Evolutionary conservation across 1,140 invertebrate species (phyloP).

Genomic region (Conopomorpha cramerella): DNA sequence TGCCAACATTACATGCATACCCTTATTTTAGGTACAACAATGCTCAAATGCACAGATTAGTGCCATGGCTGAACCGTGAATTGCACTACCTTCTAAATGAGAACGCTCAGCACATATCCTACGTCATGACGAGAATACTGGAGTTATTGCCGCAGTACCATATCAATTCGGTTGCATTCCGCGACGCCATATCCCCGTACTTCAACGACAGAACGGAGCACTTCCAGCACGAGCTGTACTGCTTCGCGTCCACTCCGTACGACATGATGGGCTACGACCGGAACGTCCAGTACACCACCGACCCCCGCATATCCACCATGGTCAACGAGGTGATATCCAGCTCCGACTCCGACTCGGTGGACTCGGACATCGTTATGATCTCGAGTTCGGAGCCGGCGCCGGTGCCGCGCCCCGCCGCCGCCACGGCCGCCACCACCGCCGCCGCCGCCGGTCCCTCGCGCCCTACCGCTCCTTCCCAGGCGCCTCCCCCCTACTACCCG

Average conservation of each 20-base stretch:
- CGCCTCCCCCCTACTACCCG: constrained; percentile 26
- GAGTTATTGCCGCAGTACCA: constrained; percentile 69
- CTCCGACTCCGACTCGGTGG: constrained; percentile 40
- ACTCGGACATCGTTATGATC: constrained; percentile 49
- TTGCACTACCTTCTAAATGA: constrained; percentile 71
- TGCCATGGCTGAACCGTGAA: constrained; percentile 89
- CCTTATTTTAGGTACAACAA: constrained; percentile 74
- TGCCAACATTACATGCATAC: too few species aligned
- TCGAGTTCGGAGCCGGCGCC: constrained; percentile 23
- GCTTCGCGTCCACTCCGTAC: constrained; percentile 83
- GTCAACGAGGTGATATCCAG: constrained; percentile 46
- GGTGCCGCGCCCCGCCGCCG: constrained; percentile 23
- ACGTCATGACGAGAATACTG: constrained; percentile 72
- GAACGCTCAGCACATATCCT: constrained; percentile 64
- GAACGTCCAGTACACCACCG: constrained; percentile 57
- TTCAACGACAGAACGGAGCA: constrained; percentile 70
- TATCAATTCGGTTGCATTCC: constrained; percentile 77
- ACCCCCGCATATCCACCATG: constrained; percentile 26
- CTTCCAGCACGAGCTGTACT: constrained; percentile 88
- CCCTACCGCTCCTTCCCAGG: too few species aligned
- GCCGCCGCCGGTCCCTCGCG: constrained; percentile 36
- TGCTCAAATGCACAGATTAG: constrained; percentile 76
- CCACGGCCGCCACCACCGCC: too few species aligned
- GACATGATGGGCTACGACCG: constrained; percentile 80
- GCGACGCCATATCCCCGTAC: constrained; percentile 62